Conservation (phyloP, 2,888 invertebrate species). For the Xylota segnis region DNA sequence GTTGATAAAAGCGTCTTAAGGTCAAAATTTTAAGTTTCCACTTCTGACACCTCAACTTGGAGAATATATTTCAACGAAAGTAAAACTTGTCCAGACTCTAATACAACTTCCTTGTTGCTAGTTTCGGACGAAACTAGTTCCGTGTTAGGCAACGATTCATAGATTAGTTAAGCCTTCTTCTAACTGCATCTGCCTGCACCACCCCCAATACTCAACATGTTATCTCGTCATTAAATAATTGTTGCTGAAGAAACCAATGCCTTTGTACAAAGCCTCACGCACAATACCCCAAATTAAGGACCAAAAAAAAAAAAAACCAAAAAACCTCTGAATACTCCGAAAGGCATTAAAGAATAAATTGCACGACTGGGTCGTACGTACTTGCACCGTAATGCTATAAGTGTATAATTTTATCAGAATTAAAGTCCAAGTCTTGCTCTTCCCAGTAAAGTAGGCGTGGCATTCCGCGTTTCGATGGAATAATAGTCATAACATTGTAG, state of each 20-base stretch:
- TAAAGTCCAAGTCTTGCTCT: too few relatives aligned
- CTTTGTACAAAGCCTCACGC: constrained; percentile 5
- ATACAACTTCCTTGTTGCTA: too few relatives aligned
- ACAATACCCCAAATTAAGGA: constrained; percentile 37
- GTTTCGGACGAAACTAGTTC: too few relatives aligned
- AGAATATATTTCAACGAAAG: neutral
- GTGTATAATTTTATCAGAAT: too few relatives aligned
- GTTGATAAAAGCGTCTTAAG: too few relatives aligned
- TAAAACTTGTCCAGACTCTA: too few relatives aligned
- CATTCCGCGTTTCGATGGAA: too few relatives aligned
- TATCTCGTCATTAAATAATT: constrained; percentile 28
- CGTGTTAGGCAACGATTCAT: too few relatives aligned
- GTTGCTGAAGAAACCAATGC: constrained; percentile 1
- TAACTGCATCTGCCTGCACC: neutral
- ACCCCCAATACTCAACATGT: constrained; percentile 25
- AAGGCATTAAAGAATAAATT: constrained; percentile 36
- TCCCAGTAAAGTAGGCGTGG: too few relatives aligned
- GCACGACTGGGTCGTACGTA: too few relatives aligned
- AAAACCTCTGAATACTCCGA: neutral
- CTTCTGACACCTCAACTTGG: neutral
- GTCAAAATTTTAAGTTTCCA: neutral
- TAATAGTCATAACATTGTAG: too few relatives aligned
- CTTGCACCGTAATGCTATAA: too few relatives aligned
- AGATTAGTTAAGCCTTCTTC: neutral
- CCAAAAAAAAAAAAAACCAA: neutral